Conservation (phyloP, 2,888 invertebrate genomes). For the Sinotaia quadrata region DNA sequence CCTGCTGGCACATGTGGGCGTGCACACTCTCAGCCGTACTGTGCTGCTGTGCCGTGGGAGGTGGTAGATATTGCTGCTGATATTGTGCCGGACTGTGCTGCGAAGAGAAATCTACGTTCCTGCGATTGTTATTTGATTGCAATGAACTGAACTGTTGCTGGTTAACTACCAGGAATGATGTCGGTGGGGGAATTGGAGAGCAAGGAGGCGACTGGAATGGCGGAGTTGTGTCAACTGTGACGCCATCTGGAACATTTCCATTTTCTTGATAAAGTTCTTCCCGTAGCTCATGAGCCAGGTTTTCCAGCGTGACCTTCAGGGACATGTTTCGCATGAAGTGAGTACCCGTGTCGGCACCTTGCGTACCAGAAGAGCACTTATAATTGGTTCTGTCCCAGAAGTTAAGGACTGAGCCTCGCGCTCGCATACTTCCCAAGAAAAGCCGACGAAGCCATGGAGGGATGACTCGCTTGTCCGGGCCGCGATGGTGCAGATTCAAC, state of each 20-base stretch:
- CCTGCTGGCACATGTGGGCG: conserved; percentile 2
- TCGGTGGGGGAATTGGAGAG: not conserved
- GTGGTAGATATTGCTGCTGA: not conserved
- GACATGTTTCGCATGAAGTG: conserved; percentile 64
- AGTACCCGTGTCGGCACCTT: conserved; percentile 26
- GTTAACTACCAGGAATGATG: not conserved
- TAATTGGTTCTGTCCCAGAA: not conserved
- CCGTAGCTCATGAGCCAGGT: conserved; percentile 69
- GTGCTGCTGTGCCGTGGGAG: not conserved
- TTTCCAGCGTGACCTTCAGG: conserved; percentile 69
- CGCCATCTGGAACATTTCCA: conserved; percentile 14
- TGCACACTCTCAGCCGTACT: not conserved
- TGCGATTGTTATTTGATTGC: not conserved
- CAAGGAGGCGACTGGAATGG: not conserved
- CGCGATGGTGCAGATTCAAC: conserved; percentile 76
- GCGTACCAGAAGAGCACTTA: conserved; percentile 1
- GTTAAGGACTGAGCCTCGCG: not conserved
- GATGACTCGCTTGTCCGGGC: conserved; percentile 73
- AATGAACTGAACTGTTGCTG: not conserved
- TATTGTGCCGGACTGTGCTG: not conserved
- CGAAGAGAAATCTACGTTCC: not conserved
- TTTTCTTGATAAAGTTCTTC: conserved; percentile 62
- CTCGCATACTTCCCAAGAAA: conserved; percentile 50
- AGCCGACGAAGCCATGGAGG: conserved; percentile 73
- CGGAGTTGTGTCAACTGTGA: not conserved